A percentile compares a stretch with the other conserved stretches of the same genome.
Conservation (phyloP, 2,113 vertebrate genomes). For the Scomber colias region DNA sequence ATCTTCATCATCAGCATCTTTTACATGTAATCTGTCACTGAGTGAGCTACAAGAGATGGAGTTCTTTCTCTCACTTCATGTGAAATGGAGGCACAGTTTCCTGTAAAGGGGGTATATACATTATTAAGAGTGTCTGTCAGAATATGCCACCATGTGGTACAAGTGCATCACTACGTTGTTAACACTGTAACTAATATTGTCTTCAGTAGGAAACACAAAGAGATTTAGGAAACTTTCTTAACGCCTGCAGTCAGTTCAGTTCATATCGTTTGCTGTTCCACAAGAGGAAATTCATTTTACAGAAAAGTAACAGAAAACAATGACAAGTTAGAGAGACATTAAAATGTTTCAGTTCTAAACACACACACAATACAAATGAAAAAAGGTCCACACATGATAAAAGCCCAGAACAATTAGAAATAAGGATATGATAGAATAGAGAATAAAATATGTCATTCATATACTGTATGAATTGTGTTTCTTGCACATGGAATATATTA, state of each 20-base stretch:
- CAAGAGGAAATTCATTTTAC: no score
- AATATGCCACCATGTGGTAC: constrained; percentile 47
- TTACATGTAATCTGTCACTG: neutral
- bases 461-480: neutral
- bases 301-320: no score
- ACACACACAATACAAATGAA: no score
- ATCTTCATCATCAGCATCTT: constrained; percentile 38
- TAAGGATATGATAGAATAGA: neutral
- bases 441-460: neutral
- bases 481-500: neutral
- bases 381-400: no score
- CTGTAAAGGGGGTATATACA: neutral
- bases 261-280: neutral
- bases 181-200: neutral
- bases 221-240: neutral
- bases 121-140: no score
- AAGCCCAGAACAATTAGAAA: neutral
- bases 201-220: neutral
- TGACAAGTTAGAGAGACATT: no score
- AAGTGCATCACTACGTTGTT: neutral
- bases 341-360: no score
- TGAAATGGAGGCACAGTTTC: constrained; percentile 29
- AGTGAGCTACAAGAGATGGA: neutral
- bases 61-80: neutral
- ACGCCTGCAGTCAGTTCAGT: neutral